A percentile compares a stretch with the other conserved stretches of the same genome.
phyloP scores from a whole-genome alignment of 1,140 invertebrate genomes.

The Drosophila paulistorum region DNA sequence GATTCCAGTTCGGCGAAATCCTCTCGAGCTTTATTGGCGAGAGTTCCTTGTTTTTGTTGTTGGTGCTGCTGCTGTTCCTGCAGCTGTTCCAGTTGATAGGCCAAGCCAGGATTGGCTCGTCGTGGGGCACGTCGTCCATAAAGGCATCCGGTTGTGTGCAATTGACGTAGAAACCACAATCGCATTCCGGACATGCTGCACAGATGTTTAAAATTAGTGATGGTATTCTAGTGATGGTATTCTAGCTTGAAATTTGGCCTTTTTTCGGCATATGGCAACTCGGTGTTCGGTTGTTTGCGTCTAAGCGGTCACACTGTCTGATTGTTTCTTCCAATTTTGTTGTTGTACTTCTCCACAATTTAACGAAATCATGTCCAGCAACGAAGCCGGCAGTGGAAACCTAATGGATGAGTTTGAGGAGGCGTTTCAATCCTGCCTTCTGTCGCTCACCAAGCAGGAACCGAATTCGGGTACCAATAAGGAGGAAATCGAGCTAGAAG shows the following conservation, averaged over 20 bases:
- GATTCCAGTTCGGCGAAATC: conserved; percentile 83
- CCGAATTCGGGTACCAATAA: conserved; percentile 89
- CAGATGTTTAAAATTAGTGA: neutral
- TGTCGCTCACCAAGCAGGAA: conserved; percentile 91
- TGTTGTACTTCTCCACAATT: neutral
- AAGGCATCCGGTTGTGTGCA: conserved; percentile 41
- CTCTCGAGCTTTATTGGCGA: conserved; percentile 72
- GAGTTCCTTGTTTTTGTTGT: conserved; percentile 3
- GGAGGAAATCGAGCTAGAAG: conserved; percentile 92
- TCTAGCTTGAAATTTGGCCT: too few relatives aligned
- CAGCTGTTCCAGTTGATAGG: conserved; percentile 62
- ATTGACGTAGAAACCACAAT: conserved; percentile 29
- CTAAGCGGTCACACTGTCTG: neutral
- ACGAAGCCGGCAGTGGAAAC: conserved; percentile 91
- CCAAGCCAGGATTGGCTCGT: conserved; percentile 69
- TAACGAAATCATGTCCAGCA: conserved; percentile 87
- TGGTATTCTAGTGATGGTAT: neutral
- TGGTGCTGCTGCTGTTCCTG: conserved; percentile 30
- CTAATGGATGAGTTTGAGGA: conserved; percentile 93
- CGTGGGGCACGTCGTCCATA: conserved; percentile 47
- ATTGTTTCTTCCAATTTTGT: conserved; percentile 20
- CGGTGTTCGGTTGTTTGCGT: neutral
- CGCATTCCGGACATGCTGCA: conserved; percentile 29
- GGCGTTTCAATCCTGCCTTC: conserved; percentile 93
- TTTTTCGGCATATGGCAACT: neutral